These are phyloP conservation scores for Daubentonia madagascariensis DNA, from an alignment of 2,113 vertebrate species.

Conservation along the genomic window DNA sequence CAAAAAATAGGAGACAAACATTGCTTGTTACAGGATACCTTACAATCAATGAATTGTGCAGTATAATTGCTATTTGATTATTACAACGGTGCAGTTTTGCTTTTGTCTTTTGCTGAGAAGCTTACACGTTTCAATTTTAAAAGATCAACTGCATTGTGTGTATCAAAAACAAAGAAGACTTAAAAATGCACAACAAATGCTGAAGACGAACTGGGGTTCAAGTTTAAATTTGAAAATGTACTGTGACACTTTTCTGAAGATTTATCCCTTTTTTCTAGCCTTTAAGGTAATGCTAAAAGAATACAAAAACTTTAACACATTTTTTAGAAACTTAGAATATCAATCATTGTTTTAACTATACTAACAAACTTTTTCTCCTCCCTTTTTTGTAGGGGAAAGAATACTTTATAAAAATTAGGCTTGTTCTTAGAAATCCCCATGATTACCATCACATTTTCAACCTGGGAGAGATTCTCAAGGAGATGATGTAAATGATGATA, in stretches of 20 bases:
- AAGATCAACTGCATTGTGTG: conserved; percentile 89
- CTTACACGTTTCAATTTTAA: conserved; percentile 81
- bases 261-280: conserved; percentile 66
- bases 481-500: not conserved
- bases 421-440: not conserved
- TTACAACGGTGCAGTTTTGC: conserved; percentile 89
- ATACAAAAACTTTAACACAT: not conserved
- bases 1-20: conserved; percentile 91
- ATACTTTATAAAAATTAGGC: not conserved
- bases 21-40: conserved; percentile 90
- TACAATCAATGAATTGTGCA: conserved; percentile 91
- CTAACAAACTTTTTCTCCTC: not conserved
- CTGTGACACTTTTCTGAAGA: conserved; percentile 75
- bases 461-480: not conserved
- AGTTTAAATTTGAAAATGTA: conserved; percentile 68
- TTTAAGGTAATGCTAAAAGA: conserved; percentile 3
- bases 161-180: conserved; percentile 82
- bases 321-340: conserved; percentile 32
- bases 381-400: not conserved
- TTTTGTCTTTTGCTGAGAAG: conserved; percentile 83
- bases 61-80: conserved; percentile 88
- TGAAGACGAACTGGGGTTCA: conserved; percentile 71
- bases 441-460: not conserved
- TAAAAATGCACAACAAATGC: conserved; percentile 76
- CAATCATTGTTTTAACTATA: not conserved